Evolutionary conservation across 2,888 invertebrate genomes (phyloP).

Genomic region (Biston betularia): DNA sequence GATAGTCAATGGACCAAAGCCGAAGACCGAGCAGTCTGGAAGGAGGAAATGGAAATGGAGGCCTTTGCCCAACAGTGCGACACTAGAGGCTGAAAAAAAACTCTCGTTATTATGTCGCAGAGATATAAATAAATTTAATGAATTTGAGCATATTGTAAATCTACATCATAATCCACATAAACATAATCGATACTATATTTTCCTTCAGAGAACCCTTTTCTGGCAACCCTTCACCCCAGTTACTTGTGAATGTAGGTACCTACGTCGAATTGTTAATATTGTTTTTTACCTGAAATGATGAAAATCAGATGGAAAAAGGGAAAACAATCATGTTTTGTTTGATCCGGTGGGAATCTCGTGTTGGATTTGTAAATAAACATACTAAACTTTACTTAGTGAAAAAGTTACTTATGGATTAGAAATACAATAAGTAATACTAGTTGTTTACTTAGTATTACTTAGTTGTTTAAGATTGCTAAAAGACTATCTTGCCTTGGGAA

Average conservation of each 20-base stretch:
- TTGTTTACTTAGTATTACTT: too few species aligned
- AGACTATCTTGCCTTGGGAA: too few species aligned
- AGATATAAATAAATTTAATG: too few species aligned
- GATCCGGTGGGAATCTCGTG: neutral
- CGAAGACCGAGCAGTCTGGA: too few species aligned
- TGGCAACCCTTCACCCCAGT: slow-evolving; percentile 9
- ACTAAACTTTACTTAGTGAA: neutral
- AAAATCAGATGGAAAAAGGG: neutral
- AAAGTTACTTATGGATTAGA: neutral
- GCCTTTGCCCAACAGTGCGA: too few species aligned
- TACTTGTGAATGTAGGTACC: neutral
- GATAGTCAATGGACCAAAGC: too few species aligned
- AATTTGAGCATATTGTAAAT: too few species aligned
- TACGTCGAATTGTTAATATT: slow-evolving; percentile 10
- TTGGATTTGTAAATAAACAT: neutral
- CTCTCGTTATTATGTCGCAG: too few species aligned
- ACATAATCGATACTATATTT: slow-evolving; percentile 1
- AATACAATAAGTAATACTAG: too few species aligned
- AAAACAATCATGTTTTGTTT: slow-evolving; percentile 15
- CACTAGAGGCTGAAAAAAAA: too few species aligned
- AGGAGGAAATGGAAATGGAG: too few species aligned
- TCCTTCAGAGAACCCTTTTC: slow-evolving; percentile 12
- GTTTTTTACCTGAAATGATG: slow-evolving; percentile 6
- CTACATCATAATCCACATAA: neutral
- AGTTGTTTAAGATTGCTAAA: too few species aligned